Evolutionary conservation across 2,113 vertebrate genomes (phyloP).

Genomic region (Pedionomus torquatus): DNA sequence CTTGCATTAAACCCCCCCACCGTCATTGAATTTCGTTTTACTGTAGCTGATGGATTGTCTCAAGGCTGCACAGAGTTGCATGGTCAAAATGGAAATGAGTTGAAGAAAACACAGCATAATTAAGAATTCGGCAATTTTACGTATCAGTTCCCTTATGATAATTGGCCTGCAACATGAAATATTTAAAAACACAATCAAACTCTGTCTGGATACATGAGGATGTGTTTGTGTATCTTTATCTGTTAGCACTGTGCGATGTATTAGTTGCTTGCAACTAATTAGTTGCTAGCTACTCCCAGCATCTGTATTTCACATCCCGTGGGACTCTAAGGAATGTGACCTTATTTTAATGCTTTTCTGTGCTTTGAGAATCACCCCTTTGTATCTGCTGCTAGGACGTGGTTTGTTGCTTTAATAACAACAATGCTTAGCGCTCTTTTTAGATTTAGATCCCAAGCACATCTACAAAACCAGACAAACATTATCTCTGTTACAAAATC

Average conservation of each 20-base stretch:
- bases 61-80: background rate
- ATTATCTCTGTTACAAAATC: background rate
- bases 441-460: slow-evolving; percentile 49
- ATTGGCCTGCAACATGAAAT: slow-evolving; percentile 60
- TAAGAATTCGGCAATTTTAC: slow-evolving; percentile 63
- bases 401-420: slow-evolving; percentile 57
- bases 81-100: slow-evolving; percentile 53
- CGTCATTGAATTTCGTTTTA: background rate
- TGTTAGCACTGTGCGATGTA: background rate
- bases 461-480: background rate
- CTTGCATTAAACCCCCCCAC: background rate
- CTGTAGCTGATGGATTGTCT: background rate
- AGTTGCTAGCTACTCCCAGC: slow-evolving; percentile 41
- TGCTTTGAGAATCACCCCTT: slow-evolving; percentile 42
- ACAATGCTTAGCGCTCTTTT: background rate
- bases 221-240: slow-evolving; percentile 16
- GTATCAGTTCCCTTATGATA: slow-evolving; percentile 59
- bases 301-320: slow-evolving; percentile 32
- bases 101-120: slow-evolving; percentile 18
- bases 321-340: slow-evolving; percentile 56
- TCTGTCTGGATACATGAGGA: background rate
- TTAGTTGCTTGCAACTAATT: slow-evolving; percentile 66
- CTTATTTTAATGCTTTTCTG: slow-evolving; percentile 65
- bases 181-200: slow-evolving; percentile 52
- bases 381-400: slow-evolving; percentile 31